Base-by-base conservation (phyloP, 2,888 invertebrate species). In the Xanthorhoe spadicearia region DNA sequence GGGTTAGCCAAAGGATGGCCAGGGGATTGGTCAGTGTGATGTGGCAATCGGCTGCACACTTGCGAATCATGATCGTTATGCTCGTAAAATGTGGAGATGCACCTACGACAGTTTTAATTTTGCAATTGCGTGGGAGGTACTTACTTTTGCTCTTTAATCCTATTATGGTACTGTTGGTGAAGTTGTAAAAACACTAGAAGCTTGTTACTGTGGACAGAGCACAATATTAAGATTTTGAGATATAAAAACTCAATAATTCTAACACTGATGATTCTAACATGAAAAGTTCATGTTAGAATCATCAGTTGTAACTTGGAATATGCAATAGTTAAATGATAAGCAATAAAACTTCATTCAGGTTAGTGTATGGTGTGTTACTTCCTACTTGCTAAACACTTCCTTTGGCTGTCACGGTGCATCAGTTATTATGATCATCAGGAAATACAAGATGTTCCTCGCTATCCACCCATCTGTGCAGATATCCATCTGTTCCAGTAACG, bases 401-500 rank as follows among this genome's bases (percentile, higher is more conserved):
- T 60, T 32, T 19, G 38, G 32, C 51, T 60, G 51, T 55, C 55
- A 51, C 55, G 60, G 50, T 48, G 46, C 50, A 43, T 62, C 43
- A 62, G 38, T 10, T 19, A 55, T 19, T 64, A 66, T 62, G 56
- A 66, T 70, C 66, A 72, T 62, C 65, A 72, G 73, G 70, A 78
- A 77, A 69, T 77, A 73, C 73, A 80, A 83, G 54, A 81, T 83
- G 83, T 82, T 83, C 81, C 71, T 67, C 78, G 83, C 78, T 86
- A 89, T 87, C 87, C 80, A 80, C 75, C 77, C 80, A 59, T 51
- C 51, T 52, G 51, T 57, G 6, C 51, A 48, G 18, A 59, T 43
- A 59, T 51, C 52, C 71, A 88, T 89, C 86, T 84, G 81, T 79
- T 85, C 82, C 82, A 86, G 83, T 88, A 90, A 88, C 88, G 86